A percentile compares a stretch with the other conserved stretches of the same genome.
Conservation (phyloP, 2,113 vertebrate species). For the Otocyon megalotis region DNA sequence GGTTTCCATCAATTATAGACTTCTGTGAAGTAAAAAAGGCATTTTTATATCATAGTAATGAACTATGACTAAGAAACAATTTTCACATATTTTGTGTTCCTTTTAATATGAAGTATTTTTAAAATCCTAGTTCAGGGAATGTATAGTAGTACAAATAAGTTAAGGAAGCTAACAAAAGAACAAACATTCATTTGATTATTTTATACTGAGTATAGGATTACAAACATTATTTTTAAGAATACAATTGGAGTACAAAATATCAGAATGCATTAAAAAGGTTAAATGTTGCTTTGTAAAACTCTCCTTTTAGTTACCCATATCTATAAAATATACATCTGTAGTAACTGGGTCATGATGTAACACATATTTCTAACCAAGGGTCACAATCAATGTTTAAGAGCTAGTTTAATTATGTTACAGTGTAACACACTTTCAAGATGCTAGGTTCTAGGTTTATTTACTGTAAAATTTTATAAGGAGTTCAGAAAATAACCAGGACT, state of each 20-base stretch:
- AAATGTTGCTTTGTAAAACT: neutral
- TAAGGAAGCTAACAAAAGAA: neutral
- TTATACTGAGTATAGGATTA: neutral
- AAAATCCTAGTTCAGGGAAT: neutral
- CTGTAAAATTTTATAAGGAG: constrained; percentile 63
- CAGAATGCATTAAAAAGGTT: neutral
- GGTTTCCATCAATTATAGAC: neutral
- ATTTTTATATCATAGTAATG: neutral
- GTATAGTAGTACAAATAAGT: neutral
- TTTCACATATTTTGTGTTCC: neutral
- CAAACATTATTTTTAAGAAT: neutral
- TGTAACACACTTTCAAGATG: neutral
- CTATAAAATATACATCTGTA: neutral
- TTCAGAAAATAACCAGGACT: constrained; percentile 61
- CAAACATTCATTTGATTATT: constrained; percentile 20
- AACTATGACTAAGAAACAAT: neutral
- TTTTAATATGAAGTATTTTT: neutral
- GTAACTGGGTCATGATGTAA: neutral
- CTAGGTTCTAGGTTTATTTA: constrained; percentile 9
- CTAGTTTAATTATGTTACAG: neutral
- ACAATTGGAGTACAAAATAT: neutral
- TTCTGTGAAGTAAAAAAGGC: neutral
- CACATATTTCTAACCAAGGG: neutral
- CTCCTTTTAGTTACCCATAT: neutral
- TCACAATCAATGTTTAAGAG: neutral